Base-by-base conservation (phyloP, 2,797 vertebrate genomes). In the Poecilia picta region DNA sequence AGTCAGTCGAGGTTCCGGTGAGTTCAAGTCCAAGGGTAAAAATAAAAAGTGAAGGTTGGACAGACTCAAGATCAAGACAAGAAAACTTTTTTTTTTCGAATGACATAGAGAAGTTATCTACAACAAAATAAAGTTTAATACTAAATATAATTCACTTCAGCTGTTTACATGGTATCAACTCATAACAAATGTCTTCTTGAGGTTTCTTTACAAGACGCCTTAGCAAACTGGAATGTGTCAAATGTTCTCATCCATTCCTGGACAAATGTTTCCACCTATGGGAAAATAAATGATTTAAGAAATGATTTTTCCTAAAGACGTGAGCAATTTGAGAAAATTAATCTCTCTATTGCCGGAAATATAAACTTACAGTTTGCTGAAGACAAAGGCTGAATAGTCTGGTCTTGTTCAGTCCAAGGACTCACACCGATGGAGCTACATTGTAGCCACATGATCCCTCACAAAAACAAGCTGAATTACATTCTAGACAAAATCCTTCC, bases 1-100 rank as follows among this genome's bases (percentile, higher is more conserved):
- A 99, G 89, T 99, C 98, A 0, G 89, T 97, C 33, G 96, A 97
- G 91, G 78, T 97, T 47, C 91, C 95, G 92, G 97, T 98, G 85
- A 96, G 96, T 84, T 76, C 2, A 71, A 64, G 43, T n/a, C 20
- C 46, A 41, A 6, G 39, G 23, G 12, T 39, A 33, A 7, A 43
- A 70, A 7, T 43, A 1, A 13, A 70, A 68, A 68, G 18, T 25
- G 25, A 55, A 55, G 25, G 53, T 55, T 55, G 25, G 10, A 55
- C 53, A 25, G 3, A 25, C 11, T n/a, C 53, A n/a, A 55, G 25
- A 55, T 12, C 25, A n/a, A 55, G 53, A 10, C 53, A 55, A 13
- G 10, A 55, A n/a, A n/a, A 0, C 53, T 23, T 23, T 2, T 23
- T 51, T 51, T 53, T 53, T 53, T 8, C 7, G 8, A 53, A 53